A percentile compares a stretch with the other conserved stretches of the same genome.
These are phyloP conservation scores for Paramuricea clavata DNA, from an alignment of 92 coral and sea anemone species.

Conservation along the genomic window DNA sequence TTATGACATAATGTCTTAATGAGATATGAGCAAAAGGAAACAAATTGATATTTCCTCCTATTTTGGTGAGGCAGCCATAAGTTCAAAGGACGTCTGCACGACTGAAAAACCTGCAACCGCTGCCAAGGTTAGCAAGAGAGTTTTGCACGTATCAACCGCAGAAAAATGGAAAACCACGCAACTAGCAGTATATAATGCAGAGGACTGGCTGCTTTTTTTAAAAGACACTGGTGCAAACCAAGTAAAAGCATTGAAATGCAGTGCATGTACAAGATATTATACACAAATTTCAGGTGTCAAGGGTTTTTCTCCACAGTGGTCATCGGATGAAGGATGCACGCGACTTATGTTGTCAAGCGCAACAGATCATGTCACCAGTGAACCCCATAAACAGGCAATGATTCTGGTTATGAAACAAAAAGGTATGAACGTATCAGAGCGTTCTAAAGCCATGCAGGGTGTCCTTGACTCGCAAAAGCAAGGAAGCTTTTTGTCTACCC, in stretches of 20 bases:
- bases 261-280: conserved; percentile 69
- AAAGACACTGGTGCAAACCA: conserved; percentile 60
- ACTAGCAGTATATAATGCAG: conserved; percentile 63
- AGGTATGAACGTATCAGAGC: conserved; percentile 66
- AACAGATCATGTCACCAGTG: conserved; percentile 70
- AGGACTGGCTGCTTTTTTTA: conserved; percentile 75
- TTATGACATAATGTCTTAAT: not conserved
- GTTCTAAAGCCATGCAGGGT: conserved; percentile 68
- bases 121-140: conserved; percentile 27
- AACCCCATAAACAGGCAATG: conserved; percentile 78
- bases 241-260: conserved; percentile 72
- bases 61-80: conserved; percentile 26
- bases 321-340: conserved; percentile 68
- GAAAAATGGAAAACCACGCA: conserved; percentile 69
- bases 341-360: conserved; percentile 75
- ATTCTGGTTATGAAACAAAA: conserved; percentile 54
- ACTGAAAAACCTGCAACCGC: conserved; percentile 20
- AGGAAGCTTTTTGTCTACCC: conserved; percentile 18
- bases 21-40: conserved; percentile 29
- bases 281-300: conserved; percentile 74
- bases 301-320: conserved; percentile 77
- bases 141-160: conserved; percentile 55
- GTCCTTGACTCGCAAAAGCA: conserved; percentile 24
- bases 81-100: conserved; percentile 28
- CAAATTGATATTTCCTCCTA: conserved; percentile 28